phyloP scores from a whole-genome alignment of 2,797 vertebrate genomes.

The Propithecus perrieri region DNA sequence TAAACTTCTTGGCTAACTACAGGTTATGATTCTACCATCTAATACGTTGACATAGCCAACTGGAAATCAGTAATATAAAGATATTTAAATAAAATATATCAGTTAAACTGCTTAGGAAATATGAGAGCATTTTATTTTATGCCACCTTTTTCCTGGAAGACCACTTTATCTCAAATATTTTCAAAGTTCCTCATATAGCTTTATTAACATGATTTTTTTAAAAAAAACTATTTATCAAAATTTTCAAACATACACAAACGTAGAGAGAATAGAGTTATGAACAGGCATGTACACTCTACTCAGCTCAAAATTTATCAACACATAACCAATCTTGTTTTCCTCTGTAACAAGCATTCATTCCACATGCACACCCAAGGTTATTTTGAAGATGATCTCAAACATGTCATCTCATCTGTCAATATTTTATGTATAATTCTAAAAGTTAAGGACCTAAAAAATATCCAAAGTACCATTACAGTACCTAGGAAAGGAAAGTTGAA shows the following conservation, averaged over 20 bases:
- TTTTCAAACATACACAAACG: neutral
- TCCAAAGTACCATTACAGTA: neutral
- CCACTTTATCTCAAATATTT: neutral
- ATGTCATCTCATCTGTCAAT: neutral
- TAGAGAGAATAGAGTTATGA: neutral
- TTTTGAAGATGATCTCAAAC: constrained; percentile 6
- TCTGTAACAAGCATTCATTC: neutral
- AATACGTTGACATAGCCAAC: neutral
- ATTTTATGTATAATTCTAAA: constrained; percentile 4
- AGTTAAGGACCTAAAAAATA: neutral
- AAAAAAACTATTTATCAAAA: neutral
- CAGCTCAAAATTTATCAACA: neutral
- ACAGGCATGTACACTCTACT: neutral
- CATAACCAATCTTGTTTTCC: neutral
- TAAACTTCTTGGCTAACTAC: constrained; percentile 23
- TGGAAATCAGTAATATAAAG: neutral
- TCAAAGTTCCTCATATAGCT: neutral
- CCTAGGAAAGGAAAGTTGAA: constrained; percentile 19
- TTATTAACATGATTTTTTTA: neutral
- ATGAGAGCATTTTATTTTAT: neutral
- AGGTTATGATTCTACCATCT: neutral
- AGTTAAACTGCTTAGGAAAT: neutral
- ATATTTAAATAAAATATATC: constrained; percentile 16
- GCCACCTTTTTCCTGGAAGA: neutral
- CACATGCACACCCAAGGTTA: neutral